Percentiles rank a stretch among this genome's conserved stretches.
These are phyloP conservation scores for Agelaius phoeniceus DNA, from an alignment of 2,113 vertebrate species.

Conservation along the genomic window DNA sequence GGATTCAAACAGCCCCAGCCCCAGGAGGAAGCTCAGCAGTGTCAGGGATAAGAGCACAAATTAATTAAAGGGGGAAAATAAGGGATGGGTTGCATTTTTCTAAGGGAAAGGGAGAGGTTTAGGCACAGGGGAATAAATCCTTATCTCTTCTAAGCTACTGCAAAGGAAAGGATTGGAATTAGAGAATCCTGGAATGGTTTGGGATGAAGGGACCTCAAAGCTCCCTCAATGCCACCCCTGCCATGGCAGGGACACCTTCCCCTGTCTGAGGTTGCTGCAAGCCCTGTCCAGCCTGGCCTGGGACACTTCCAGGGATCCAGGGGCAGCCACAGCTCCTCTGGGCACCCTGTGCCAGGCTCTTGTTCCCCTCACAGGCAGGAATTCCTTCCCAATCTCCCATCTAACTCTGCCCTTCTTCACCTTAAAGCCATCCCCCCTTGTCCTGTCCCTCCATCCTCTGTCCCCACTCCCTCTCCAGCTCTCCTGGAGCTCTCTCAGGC, in stretches of 20 bases:
- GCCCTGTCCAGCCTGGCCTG: accelerated
- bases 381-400: background rate
- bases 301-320: background rate
- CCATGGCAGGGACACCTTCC: background rate
- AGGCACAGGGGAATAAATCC: background rate
- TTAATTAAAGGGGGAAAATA: background rate
- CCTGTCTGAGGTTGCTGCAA: accelerated
- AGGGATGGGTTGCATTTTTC: background rate
- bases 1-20: background rate
- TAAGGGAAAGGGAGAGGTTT: background rate
- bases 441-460: background rate
- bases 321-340: background rate
- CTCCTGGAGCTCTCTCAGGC: background rate
- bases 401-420: background rate
- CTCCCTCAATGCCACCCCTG: background rate
- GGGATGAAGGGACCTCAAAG: background rate
- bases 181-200: background rate
- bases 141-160: background rate
- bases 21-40: background rate
- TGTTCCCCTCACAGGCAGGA: accelerated
- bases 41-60: background rate
- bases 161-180: background rate
- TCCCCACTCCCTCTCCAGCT: background rate
- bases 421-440: background rate
- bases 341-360: background rate